Evolutionary conservation across 2,113 vertebrate species (phyloP).

Genomic region (Peucedramus taeniatus): DNA sequence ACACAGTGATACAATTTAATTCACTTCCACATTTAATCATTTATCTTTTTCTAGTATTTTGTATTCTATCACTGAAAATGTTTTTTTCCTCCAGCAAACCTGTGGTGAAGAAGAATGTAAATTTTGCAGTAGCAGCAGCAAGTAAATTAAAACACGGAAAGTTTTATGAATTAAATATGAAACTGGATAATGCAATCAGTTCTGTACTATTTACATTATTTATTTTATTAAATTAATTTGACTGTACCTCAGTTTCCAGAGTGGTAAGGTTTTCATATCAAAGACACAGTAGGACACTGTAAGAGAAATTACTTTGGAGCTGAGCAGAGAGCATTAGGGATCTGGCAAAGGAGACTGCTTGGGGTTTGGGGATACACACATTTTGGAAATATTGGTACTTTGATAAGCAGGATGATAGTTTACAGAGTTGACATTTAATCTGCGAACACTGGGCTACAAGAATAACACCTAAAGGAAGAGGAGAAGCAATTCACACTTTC

Average conservation of each 20-base stretch:
- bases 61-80: not conserved
- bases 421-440: not conserved
- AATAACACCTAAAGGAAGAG: not conserved
- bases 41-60: not conserved
- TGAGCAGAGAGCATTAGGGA: not conserved
- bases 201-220: conserved; percentile 29
- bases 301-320: not conserved
- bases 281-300: not conserved
- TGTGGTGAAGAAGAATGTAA: conserved; percentile 3
- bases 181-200: conserved; percentile 34
- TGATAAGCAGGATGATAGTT: not conserved
- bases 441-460: not conserved
- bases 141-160: conserved; percentile 40
- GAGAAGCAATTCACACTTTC: not conserved
- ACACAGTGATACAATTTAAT: not conserved
- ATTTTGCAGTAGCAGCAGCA: conserved; percentile 13
- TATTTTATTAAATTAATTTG: conserved; percentile 54
- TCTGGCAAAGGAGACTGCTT: not conserved
- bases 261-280: conserved; percentile 6
- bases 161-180: conserved; percentile 62
- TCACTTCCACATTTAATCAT: not conserved
- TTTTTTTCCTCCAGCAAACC: not conserved
- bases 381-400: not conserved
- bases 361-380: not conserved
- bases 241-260: conserved; percentile 5